A percentile compares a stretch with the other conserved stretches of the same genome.
phyloP scores from a whole-genome alignment of 2,797 vertebrate genomes.

The Nasua narica region DNA sequence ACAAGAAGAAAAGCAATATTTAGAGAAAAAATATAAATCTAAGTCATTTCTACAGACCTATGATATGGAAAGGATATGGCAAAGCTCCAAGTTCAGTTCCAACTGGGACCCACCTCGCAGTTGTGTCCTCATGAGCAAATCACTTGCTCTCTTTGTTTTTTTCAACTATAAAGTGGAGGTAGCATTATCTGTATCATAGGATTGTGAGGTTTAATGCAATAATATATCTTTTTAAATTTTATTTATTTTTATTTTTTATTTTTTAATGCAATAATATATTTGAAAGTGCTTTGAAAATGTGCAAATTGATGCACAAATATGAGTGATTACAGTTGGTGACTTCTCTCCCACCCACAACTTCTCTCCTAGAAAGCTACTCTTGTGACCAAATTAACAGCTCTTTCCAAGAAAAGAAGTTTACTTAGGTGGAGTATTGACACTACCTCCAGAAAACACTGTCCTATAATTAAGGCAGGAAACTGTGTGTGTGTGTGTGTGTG shows the following conservation, averaged over 20 bases:
- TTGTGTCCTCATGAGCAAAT: background rate
- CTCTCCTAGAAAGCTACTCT: background rate
- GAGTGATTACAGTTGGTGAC: background rate
- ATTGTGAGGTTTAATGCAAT: background rate
- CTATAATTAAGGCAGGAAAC: background rate
- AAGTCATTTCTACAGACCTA: background rate
- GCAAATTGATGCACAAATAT: background rate
- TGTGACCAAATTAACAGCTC: background rate
- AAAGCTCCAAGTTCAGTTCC: background rate
- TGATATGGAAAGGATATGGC: background rate
- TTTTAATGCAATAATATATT: background rate
- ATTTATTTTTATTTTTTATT: no score
- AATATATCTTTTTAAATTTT: background rate
- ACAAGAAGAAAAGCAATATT: background rate
- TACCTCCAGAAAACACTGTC: background rate
- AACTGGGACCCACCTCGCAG: background rate
- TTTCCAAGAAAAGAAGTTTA: background rate
- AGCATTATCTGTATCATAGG: background rate
- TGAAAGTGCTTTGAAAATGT: background rate
- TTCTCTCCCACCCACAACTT: background rate
- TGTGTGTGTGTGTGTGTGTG: rapidly evolving
- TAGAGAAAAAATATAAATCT: background rate
- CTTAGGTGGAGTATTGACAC: background rate
- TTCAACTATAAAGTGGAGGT: background rate
- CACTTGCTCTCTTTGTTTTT: background rate